A percentile compares a stretch with the other conserved stretches of the same genome.
Conservation (phyloP, 2,113 vertebrate genomes). For the Centropus bengalensis region DNA sequence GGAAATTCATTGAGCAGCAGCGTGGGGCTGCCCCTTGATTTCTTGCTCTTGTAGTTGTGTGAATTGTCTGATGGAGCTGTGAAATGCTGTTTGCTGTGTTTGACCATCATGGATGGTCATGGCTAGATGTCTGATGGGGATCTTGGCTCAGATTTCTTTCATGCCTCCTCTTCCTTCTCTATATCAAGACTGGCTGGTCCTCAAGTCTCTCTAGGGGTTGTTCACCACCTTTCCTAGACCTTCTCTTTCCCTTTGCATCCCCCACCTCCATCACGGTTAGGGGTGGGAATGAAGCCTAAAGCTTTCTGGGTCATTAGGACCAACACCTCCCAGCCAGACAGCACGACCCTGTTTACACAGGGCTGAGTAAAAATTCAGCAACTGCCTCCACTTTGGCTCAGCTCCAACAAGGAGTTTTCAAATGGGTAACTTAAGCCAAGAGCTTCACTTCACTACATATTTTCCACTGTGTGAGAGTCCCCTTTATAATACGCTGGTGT, state of each 20-base stretch:
- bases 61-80: not conserved
- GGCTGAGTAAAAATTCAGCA: not conserved
- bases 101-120: accelerated
- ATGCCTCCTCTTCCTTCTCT: not conserved
- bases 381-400: not conserved
- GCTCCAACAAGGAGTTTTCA: not conserved
- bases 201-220: not conserved
- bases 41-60: not conserved
- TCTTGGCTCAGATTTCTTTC: not conserved
- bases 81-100: not conserved
- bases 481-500: not conserved
- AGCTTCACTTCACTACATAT: not conserved
- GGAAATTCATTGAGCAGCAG: not conserved
- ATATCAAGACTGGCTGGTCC: not conserved
- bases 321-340: not conserved
- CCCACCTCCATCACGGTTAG: accelerated
- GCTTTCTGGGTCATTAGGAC: not conserved
- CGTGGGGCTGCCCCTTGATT: not conserved
- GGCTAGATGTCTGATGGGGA: not conserved
- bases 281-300: not conserved
- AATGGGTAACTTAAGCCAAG: not conserved
- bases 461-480: conserved; percentile 9
- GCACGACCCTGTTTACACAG: not conserved
- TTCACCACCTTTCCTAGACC: not conserved
- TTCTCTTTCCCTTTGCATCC: not conserved